Conservation (phyloP, 2,113 vertebrate genomes). For the Oryzias woworae region DNA sequence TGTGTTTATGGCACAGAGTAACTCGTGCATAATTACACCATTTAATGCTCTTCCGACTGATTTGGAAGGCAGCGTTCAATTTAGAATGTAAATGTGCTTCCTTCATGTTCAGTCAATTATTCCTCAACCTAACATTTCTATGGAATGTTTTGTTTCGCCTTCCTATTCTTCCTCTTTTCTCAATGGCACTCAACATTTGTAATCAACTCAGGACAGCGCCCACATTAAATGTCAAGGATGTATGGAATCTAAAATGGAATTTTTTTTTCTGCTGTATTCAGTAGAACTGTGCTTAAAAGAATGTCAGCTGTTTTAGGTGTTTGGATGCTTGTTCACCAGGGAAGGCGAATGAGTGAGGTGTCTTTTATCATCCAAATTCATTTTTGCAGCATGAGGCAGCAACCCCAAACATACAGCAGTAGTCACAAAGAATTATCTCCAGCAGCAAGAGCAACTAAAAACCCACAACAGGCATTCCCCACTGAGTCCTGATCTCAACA, state of each 20-base stretch:
- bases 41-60: constrained; percentile 52
- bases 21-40: constrained; percentile 54
- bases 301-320: not conserved
- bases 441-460: constrained; percentile 2
- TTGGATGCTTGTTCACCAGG: constrained; percentile 2
- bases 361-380: not conserved
- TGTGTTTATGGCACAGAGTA: constrained; percentile 45
- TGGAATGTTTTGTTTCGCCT: constrained; percentile 33
- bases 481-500: constrained; percentile 10
- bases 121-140: constrained; percentile 41
- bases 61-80: constrained; percentile 58
- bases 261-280: constrained; percentile 6
- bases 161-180: constrained; percentile 8
- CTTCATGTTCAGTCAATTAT: constrained; percentile 56
- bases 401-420: not conserved
- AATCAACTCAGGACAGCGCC: constrained; percentile 15
- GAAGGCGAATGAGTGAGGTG: not conserved
- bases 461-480: not conserved
- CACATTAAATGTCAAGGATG: constrained; percentile 23
- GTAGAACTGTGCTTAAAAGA: not conserved
- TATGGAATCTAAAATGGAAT: not conserved
- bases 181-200: constrained; percentile 20
- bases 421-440: constrained; percentile 1
- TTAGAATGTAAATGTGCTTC: constrained; percentile 60
- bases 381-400: not conserved